These are phyloP conservation scores for Taxidea taxus DNA, from an alignment of 2,113 vertebrate genomes.

Conservation along the genomic window DNA sequence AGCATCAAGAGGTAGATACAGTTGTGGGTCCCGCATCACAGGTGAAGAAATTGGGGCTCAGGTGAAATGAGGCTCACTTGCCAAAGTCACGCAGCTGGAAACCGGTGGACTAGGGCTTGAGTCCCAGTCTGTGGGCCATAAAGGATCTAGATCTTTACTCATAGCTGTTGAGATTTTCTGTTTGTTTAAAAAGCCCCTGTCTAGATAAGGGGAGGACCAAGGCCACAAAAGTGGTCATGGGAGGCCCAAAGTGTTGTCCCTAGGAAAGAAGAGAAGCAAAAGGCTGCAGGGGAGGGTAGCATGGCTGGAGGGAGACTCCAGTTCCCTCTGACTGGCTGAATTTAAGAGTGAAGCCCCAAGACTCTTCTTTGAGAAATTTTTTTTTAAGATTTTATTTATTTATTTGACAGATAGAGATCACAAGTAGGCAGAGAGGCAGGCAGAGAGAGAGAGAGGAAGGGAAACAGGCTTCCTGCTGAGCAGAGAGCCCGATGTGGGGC, in stretches of 20 bases:
- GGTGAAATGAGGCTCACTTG: background rate
- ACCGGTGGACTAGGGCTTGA: background rate
- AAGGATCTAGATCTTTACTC: background rate
- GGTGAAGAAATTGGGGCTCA: background rate
- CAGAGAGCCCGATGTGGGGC: too few relatives aligned
- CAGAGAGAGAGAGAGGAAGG: too few relatives aligned
- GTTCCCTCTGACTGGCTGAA: background rate
- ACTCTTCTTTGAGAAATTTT: slow-evolving; percentile 27
- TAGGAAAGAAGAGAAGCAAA: background rate
- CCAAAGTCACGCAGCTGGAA: background rate
- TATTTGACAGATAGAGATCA: too few relatives aligned
- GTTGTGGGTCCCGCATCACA: background rate
- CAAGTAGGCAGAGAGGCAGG: too few relatives aligned
- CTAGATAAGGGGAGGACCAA: background rate
- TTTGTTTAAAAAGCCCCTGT: background rate
- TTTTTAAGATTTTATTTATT: too few relatives aligned
- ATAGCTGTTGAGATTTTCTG: background rate
- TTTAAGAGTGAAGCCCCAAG: background rate
- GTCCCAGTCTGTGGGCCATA: background rate
- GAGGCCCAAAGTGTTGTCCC: background rate
- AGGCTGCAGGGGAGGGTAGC: background rate
- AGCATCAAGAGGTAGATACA: background rate
- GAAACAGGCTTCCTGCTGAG: too few relatives aligned
- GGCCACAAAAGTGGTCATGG: background rate
- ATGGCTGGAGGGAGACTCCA: background rate